Percentiles rank a stretch among this genome's conserved stretches.
Evolutionary conservation across 1,140 invertebrate species (phyloP).

Genomic region (Drosophila ambigua): DNA sequence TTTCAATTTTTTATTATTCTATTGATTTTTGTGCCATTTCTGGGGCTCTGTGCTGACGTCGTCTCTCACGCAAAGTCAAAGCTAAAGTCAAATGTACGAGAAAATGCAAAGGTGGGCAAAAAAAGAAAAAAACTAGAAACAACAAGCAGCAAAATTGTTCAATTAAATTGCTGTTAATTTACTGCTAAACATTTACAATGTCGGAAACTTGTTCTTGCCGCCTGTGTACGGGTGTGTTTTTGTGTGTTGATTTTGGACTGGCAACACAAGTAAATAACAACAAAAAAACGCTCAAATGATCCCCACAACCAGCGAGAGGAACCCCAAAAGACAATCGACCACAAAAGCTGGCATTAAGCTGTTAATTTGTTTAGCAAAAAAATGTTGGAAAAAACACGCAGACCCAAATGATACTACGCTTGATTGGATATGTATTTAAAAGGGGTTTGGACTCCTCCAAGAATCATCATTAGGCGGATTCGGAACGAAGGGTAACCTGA

Average conservation of each 20-base stretch:
- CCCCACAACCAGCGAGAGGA: conserved; percentile 9
- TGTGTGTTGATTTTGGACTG: conserved; percentile 42
- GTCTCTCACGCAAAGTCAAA: conserved; percentile 32
- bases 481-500: too few species aligned
- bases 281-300: conserved; percentile 13
- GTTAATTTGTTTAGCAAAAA: conserved; percentile 49
- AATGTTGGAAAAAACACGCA: conserved; percentile 5
- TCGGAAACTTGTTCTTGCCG: conserved; percentile 65
- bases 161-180: conserved; percentile 78
- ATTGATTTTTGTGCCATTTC: conserved; percentile 66
- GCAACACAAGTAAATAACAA: conserved; percentile 34
- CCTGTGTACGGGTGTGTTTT: conserved; percentile 24
- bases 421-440: conserved; percentile 31
- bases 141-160: conserved; percentile 41
- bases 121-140: conserved; percentile 11
- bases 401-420: conserved; percentile 15
- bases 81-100: conserved; percentile 17
- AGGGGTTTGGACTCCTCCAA: not conserved
- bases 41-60: conserved; percentile 14
- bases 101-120: conserved; percentile 33
- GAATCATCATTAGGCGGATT: too few species aligned
- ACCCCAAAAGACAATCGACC: conserved; percentile 13
- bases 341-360: conserved; percentile 42
- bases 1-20: conserved; percentile 75
- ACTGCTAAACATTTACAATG: conserved; percentile 76